Conservation (phyloP, 1,140 invertebrate species). For the Musca vetustissima region DNA sequence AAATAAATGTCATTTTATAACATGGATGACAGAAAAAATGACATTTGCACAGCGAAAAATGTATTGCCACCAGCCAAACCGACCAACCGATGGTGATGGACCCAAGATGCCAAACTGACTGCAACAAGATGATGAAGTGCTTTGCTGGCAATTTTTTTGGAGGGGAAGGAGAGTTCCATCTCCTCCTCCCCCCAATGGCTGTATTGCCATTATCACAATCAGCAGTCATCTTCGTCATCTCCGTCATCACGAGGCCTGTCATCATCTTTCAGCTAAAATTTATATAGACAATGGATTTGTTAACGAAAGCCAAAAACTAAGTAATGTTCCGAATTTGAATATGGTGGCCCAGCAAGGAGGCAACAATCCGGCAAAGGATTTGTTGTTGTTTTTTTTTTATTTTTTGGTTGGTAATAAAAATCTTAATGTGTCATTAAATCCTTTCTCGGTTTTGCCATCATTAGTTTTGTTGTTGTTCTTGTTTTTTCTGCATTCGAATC, state of each 20-base stretch:
- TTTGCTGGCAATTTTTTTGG: not conserved
- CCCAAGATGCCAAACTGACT: not conserved
- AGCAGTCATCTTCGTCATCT: not conserved
- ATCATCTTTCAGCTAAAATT: slow-evolving; percentile 1
- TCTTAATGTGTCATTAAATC: slow-evolving; percentile 24
- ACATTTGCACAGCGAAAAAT: slow-evolving; percentile 1
- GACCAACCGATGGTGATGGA: not conserved
- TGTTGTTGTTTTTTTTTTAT: too few relatives aligned
- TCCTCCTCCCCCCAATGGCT: too few relatives aligned
- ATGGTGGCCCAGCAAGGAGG: too few relatives aligned
- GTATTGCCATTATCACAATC: too few relatives aligned
- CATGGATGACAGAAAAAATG: slow-evolving; percentile 14
- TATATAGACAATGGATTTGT: slow-evolving; percentile 24
- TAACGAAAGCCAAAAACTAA: slow-evolving; percentile 6
- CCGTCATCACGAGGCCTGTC: not conserved
- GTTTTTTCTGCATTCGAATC: too few relatives aligned
- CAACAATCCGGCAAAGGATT: too few relatives aligned
- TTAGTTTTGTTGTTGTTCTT: too few relatives aligned
- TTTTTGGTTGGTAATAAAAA: slow-evolving; percentile 7
- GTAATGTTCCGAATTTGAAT: not conserved
- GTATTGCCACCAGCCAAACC: not conserved
- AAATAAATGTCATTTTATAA: slow-evolving; percentile 16
- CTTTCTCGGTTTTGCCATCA: not conserved
- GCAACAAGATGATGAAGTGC: slow-evolving; percentile 5
- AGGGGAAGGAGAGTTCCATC: too few relatives aligned